Base-by-base conservation (phyloP, 1,140 invertebrate genomes). In the Berghia stephanieae region DNA sequence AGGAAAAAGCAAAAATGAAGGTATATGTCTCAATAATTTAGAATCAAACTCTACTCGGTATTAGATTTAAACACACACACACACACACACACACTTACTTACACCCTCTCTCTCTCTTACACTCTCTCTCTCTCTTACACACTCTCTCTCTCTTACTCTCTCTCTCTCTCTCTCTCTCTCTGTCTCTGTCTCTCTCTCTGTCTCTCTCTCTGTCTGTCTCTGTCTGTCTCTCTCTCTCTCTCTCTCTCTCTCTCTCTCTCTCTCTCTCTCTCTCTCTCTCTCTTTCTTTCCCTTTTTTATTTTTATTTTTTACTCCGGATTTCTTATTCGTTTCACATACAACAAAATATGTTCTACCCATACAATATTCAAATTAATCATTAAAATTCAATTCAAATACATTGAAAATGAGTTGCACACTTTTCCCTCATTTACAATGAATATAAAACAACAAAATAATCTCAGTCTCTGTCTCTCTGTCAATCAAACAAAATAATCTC, bases 61-160 rank as follows among this genome's bases (percentile, higher is more conserved):
- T 52, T 24, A 52, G 49, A 21, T 52, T 38, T 38, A 67, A 31
- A 67, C 63, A 60, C 55, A 60, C 63, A 67, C 63, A 67, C 63
- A 31, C 63, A 67, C 63, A 67, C 63, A 31, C 63, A 67, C 63
- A 4, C 18, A n/a, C 18, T 38, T 21, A 31, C 27, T 49, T 49
- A 31, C 3, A 44, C 42, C 21, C 42, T 43, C 18, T 43, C 24
- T 16, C 55, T 57, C 27, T 55, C 52, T 42, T 38, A n/a, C 27
- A 5, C 49, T 36, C 52, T 60, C 36, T 42, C 36, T 60, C 49
- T 74, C 52, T 21, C 27, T 38, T 27, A 24, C 43, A 31, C 34
- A 2, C 46, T 63, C 5, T 36, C 38, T 16, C 16, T 55, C 36
- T n/a, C 8, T 63, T n/a, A 42, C 55, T 63, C 38, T 55, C 38